phyloP scores from a whole-genome alignment of 2,797 vertebrate species.

The Natrix natrix region DNA sequence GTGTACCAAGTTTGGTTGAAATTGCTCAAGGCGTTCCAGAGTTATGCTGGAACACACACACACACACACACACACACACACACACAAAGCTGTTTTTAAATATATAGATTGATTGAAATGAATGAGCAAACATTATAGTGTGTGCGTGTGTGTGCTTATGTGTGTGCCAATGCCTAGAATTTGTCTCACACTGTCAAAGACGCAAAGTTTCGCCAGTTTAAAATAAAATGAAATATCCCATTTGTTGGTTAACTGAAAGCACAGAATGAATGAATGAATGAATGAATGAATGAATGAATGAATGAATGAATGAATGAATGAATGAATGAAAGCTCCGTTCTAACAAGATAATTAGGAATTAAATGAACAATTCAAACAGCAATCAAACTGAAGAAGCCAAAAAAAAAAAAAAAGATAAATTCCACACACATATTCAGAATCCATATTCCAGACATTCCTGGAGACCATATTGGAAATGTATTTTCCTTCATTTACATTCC shows the following conservation, averaged over 20 bases:
- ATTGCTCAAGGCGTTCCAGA: too few species aligned
- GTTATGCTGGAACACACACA: too few species aligned
- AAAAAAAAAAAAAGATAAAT: background rate
- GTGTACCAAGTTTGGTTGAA: too few species aligned
- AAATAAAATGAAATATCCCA: background rate
- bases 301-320: background rate
- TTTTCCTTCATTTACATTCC: slow-evolving; percentile 2
- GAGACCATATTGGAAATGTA: accelerated
- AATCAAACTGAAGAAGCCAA: background rate
- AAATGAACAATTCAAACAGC: background rate
- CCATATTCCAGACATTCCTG: background rate
- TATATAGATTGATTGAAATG: background rate
- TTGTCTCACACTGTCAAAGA: background rate
- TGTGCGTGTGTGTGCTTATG: too few species aligned
- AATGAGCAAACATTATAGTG: background rate
- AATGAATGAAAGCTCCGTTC: background rate
- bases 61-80: too few species aligned
- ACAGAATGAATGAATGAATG: background rate
- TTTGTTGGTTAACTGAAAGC: background rate
- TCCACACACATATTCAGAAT: background rate
- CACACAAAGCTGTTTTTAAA: too few species aligned
- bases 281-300: background rate
- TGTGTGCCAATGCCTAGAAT: background rate
- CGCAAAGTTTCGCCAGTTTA: background rate
- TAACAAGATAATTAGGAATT: background rate